These are phyloP conservation scores for Entomyzon cyanotis DNA, from an alignment of 2,113 vertebrate species.

Conservation along the genomic window DNA sequence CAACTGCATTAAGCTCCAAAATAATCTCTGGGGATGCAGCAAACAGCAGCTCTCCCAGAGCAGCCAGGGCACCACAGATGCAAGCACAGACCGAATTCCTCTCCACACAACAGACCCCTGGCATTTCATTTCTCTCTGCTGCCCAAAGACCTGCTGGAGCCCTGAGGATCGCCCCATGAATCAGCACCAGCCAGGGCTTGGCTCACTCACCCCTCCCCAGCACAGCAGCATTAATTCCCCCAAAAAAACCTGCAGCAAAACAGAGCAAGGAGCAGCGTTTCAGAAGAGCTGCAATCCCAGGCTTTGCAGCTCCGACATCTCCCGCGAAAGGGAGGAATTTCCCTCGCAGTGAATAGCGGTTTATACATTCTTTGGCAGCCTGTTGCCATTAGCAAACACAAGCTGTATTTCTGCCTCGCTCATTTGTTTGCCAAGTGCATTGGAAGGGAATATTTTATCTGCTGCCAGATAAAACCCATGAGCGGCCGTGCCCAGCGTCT, in stretches of 20 bases:
- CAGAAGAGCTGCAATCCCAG: not conserved
- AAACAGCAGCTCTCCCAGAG: not conserved
- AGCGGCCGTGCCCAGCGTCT: accelerated
- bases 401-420: constrained; percentile 10
- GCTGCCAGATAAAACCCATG: not conserved
- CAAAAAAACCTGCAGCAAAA: not conserved
- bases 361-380: not conserved
- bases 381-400: not conserved
- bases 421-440: not conserved
- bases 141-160: not conserved
- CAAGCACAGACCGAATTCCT: not conserved
- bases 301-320: not conserved
- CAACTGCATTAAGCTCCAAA: not conserved
- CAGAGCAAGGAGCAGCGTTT: accelerated
- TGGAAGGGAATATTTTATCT: not conserved
- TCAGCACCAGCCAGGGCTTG: not conserved
- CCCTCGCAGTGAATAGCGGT: not conserved
- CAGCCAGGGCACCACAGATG: accelerated
- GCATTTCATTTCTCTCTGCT: not conserved
- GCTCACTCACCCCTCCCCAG: not conserved
- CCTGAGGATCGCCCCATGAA: not conserved
- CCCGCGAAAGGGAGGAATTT: not conserved
- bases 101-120: accelerated
- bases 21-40: not conserved
- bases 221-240: accelerated